Evolutionary conservation across 2,113 vertebrate genomes (phyloP), one percentile per base, ranked within the genome.

Genomic region (Oncorhynchus keta): DNA sequence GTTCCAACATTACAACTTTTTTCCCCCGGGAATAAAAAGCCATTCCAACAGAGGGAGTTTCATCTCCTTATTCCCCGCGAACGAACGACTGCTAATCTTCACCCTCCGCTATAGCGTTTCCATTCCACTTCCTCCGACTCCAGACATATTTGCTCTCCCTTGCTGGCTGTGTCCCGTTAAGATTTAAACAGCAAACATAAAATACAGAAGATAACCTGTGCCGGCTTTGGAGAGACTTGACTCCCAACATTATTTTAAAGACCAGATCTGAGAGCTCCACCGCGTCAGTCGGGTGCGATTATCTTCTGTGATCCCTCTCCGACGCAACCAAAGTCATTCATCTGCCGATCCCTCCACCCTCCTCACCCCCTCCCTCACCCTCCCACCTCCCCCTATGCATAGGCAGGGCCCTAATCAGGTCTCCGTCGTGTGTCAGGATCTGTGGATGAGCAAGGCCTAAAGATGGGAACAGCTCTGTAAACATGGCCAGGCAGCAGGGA

Each of bases 101-200:
- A 84, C 85, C 87, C 85, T 87, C 81, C 77, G 73, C 87, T 82
- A 86, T 88, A 92, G 86, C 91, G 90, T 90, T 92, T 92, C 88
- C 91, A 90, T 91, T 93, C 86, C 71, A 84, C 86, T 91, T 91
- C 88, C 90, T 88, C 80, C 83, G 81, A 89, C 89, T 89, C 81
- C 91, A 91, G 89, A 93, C 90, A 83, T 89, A 92, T 93, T 93
- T 93, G 88, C 91, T 88, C 90, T 88, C 84, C 80, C 85, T 87
- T 83, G 89, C 90, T 83, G 83, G 83, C 89, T 67, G 88, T 89
- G 90, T 88, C 89, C 92, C 76, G 90, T 90, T 92, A 89, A 92
- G 90, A 92, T 93, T 94, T 93, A 93, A 93, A 94, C 89, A 88
- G 92, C 91, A 93, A 93, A 94, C 91, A 93, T 90, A 89, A 91